These are phyloP conservation scores for Nyctibius bracteatus DNA, from an alignment of 2,113 vertebrate species.

Conservation along the genomic window DNA sequence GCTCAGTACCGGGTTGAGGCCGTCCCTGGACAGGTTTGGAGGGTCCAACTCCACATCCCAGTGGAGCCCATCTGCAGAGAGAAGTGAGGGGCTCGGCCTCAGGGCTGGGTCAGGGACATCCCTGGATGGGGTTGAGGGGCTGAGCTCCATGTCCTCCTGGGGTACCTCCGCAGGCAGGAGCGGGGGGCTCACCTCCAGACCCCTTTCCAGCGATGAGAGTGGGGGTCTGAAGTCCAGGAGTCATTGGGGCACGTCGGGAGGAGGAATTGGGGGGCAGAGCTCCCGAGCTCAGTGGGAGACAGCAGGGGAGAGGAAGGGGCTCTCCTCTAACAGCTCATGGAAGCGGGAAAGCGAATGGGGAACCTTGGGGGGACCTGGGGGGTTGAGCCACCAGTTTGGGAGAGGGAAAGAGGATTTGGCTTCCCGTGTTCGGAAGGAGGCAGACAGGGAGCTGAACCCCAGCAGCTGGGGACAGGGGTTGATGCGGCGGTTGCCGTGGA, in stretches of 20 bases:
- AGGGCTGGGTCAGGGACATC: not conserved
- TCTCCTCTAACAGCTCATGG: not conserved
- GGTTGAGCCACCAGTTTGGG: not conserved
- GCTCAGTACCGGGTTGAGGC: not conserved
- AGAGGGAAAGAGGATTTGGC: not conserved
- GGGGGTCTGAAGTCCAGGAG: not conserved
- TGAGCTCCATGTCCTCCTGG: not conserved
- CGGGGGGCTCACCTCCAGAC: not conserved
- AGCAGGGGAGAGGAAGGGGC: not conserved
- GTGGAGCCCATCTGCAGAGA: not conserved
- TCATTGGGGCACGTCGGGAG: not conserved
- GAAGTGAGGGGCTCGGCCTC: not conserved
- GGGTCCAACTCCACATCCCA: not conserved
- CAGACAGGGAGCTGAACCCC: not conserved
- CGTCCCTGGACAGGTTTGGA: not conserved
- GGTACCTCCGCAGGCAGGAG: not conserved
- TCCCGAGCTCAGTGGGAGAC: not conserved
- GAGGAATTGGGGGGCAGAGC: not conserved
- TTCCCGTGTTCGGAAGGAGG: not conserved
- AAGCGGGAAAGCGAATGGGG: not conserved
- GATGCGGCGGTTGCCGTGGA: not conserved
- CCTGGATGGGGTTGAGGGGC: not conserved
- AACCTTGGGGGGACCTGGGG: fast-evolving
- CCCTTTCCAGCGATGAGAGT: not conserved
- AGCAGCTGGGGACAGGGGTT: not conserved